phyloP scores from a whole-genome alignment of 2,888 invertebrate species.

The Serripes groenlandicus region DNA sequence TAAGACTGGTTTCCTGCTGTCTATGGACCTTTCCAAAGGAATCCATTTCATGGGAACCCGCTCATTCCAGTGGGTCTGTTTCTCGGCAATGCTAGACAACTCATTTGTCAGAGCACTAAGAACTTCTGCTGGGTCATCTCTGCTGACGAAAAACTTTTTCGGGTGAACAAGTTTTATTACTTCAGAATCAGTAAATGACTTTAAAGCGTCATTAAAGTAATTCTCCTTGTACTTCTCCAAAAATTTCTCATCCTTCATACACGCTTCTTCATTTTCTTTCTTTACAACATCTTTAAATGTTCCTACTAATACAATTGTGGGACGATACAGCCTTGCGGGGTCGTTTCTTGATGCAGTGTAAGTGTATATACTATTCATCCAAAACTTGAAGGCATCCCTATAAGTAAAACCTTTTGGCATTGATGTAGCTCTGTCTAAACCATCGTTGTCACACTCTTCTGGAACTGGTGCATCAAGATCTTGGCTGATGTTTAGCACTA shows the following conservation, averaged over 20 bases:
- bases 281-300: background rate
- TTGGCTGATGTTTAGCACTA: background rate
- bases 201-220: constrained; percentile 1
- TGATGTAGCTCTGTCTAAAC: background rate
- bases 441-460: background rate
- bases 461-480: background rate
- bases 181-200: background rate
- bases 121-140: background rate
- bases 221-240: constrained; percentile 7
- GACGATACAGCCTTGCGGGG: background rate
- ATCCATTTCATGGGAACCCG: background rate
- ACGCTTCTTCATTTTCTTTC: background rate
- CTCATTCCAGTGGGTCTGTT: background rate
- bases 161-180: background rate
- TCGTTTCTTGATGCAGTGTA: background rate
- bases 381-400: background rate
- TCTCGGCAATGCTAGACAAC: background rate
- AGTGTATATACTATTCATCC: constrained; percentile 8
- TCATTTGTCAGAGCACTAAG: background rate
- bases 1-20: background rate
- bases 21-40: constrained; percentile 3
- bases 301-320: background rate
- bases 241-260: background rate
- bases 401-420: constrained; percentile 1
- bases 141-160: constrained; percentile 1